Evolutionary conservation across 2,797 vertebrate genomes (phyloP), one percentile per base, ranked within the genome.

Genomic region (Centropyge bicolor): DNA sequence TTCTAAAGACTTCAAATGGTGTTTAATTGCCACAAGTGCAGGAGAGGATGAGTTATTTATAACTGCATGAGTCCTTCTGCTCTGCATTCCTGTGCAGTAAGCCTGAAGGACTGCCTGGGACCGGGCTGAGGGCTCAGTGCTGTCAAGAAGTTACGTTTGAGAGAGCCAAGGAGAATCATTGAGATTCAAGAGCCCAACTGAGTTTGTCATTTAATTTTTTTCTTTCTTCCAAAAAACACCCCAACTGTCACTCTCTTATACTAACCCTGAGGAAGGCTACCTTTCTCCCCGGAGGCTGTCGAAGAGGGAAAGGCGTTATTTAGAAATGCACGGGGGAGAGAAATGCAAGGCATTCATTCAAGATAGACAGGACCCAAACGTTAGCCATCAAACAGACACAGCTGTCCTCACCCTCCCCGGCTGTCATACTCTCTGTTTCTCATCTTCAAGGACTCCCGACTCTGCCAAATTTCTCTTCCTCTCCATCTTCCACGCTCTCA

Each of bases 171-270:
- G 83, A 90, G 84, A 87, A 85, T 88, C 87, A 83, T 82, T 90
- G 85, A 90, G 73, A 90, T 93, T 91, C 91, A 91, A 88, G 77
- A 91, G 87, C 76, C 69, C 70, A 69, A 80, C 87, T 78, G 78
- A 88, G 70, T 87, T 81, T 85, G 77, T 88, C 84, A 81, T 88
- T 89, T 91, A 52, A 65, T 80, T 66, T 70, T 79, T 35, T 55
- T 66, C 22, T 22, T 60, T 27, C 48, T 82, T 75, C 76, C 38
- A 70, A 60, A 49, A 81, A 70, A 57, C 54, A 81, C 56, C 57
- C 60, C 12, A 6, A 71, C 78, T 90, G 80, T 84, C 83, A 88
- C 71, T 89, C 76, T 85, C 57, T 80, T 63, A 72, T 69, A 24
- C 72, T 48, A 69, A 70, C 71, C 85, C 70, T 35, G 31, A 54